Evolutionary conservation across 1,140 invertebrate species (phyloP), one percentile per base, ranked within the genome.

Genomic region (Pseudachorutes palmiensis): DNA sequence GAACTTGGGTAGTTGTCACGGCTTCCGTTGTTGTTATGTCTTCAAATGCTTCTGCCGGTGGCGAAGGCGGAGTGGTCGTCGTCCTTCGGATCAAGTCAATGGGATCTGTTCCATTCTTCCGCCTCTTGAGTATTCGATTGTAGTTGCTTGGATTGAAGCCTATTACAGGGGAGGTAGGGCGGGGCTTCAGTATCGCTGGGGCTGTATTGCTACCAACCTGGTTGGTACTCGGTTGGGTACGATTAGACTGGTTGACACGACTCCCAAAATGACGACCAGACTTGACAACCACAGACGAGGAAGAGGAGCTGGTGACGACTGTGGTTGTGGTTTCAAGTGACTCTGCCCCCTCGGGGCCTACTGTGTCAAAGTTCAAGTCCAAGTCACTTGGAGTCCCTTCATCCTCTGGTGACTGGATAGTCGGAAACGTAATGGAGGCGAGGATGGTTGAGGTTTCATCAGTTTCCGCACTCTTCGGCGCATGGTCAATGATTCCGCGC

Each of bases 81-180:
- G 12, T 16, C 24, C 24, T 5, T 24, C 9, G 51, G 24, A 14
- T 55, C 14, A 55, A 12, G 24, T 14, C 24, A 5, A 5, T 55
- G 12, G 24, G 24, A 19, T 24, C 24, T 5, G 51, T 55, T 24
- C 24, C 14, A 31, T 64, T 67, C 31, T 70, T 66, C n/a, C 65
- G 26, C 2, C 69, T 65, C 28, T 70, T 70, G 19, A 70, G 33
- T 26, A 70, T 49, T 9, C 69, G 65, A 62, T 70, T 70, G 57
- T 70, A 70, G 29, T 67, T 70, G 3, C 30, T 64, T 12, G 69
- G 65, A 65, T 70, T 70, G 58, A 64, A 70, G 0, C 65, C 66
- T 64, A 72, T 72, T 64, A 67, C 64, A 69, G 67, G 60, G 29
- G 70, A 66, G 33, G 68, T 66, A 32, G 70, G 70, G 64, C 70